Base-by-base conservation (phyloP, 35 echinoderm and acorn worm species). In the Lytechinus pictus region DNA sequence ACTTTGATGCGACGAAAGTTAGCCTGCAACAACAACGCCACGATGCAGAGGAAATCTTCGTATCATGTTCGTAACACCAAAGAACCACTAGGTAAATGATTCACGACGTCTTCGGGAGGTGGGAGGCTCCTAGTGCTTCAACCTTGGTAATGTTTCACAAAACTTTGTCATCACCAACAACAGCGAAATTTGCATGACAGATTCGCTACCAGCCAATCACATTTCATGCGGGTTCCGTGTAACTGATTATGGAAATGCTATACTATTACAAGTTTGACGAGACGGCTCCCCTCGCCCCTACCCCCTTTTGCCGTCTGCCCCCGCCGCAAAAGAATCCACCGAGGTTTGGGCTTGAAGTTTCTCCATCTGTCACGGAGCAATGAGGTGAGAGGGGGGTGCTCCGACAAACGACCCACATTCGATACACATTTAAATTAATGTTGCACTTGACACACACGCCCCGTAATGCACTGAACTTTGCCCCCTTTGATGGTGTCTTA, bases 371-470 rank as follows among this genome's bases (percentile, higher is more conserved):
- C 21, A n/a, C 19, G n/a, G 66, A 24, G 66, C 19, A n/a, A 24
- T 8, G 19, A 24, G 66, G n/a, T 16, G 66, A 14, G 19, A 14
- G 66, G 66, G 66, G 61, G 66, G 66, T 24, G 66, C n/a, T 79
- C 66, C 66, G 19, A 79, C 57, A 9, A 16, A 60, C 56, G 10
- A 33, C 10, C 53, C 54, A 57, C 52, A 93, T 93, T 93, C 54
- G 52, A 57, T 27, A 54, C 92, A 93, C 92, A 93, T 93, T 93
- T 55, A n/a, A 93, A 93, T 93, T 93, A 93, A 93, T 93, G 92
- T 93, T 93, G 54, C 92, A 93, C 92, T 93, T 93, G 92, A 55
- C 92, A 93, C 92, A 93, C 92, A 93, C 92, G 92, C 92, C 92
- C 92, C 92, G 55, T 93, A 93, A 53, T 54, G 92, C 92, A 9